A percentile compares a stretch with the other conserved stretches of the same genome.
Conservation (phyloP, 2,113 vertebrate genomes). For the Zosterops japonicus region DNA sequence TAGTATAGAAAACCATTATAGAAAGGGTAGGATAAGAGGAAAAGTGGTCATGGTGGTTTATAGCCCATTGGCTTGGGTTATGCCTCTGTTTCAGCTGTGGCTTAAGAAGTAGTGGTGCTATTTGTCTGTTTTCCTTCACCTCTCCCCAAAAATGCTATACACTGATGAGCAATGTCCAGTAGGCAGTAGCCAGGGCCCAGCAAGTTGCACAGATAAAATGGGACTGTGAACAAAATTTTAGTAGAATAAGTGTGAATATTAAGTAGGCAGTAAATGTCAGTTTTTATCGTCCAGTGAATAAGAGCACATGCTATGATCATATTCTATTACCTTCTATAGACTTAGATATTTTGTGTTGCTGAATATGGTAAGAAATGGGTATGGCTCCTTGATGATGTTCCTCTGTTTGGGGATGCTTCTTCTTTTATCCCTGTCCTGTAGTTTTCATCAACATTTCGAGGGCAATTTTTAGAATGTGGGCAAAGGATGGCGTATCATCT, state of each 20-base stretch:
- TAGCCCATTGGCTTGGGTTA: background rate
- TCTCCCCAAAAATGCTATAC: background rate
- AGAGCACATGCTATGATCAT: background rate
- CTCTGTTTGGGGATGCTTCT: background rate
- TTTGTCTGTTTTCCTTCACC: background rate
- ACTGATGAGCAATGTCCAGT: background rate
- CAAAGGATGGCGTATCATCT: background rate
- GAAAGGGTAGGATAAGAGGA: background rate
- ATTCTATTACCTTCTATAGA: background rate
- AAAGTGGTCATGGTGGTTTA: background rate
- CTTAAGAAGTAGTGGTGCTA: background rate
- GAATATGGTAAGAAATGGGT: background rate
- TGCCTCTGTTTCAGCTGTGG: background rate
- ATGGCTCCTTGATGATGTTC: background rate
- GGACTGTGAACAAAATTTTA: background rate
- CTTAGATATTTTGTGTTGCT: background rate
- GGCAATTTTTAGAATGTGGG: background rate
- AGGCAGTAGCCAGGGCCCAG: background rate
- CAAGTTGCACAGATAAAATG: background rate
- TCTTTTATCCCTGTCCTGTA: background rate
- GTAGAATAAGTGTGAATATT: background rate
- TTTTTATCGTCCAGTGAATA: background rate
- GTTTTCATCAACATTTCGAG: background rate
- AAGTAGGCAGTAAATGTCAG: background rate
- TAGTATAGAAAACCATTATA: background rate